These are phyloP conservation scores for Bubo scandiacus DNA, from an alignment of 2,113 vertebrate genomes.

Conservation along the genomic window DNA sequence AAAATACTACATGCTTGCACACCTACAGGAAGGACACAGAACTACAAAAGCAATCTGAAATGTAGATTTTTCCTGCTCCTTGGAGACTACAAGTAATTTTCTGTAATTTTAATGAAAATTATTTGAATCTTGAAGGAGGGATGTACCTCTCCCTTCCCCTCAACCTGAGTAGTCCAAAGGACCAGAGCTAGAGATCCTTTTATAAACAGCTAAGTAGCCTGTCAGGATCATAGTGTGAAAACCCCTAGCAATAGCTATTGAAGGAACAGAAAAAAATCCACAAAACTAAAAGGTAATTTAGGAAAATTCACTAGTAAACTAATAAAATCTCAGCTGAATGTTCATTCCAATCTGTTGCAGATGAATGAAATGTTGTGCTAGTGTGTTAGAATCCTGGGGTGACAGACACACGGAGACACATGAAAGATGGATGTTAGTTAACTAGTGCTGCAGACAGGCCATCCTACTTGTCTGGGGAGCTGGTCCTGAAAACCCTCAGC, in stretches of 20 bases:
- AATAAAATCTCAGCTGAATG: not conserved
- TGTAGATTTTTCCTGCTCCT: not conserved
- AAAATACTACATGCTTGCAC: not conserved
- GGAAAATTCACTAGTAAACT: not conserved
- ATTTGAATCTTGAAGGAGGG: not conserved
- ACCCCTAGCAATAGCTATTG: not conserved
- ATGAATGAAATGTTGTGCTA: not conserved
- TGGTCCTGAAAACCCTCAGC: not conserved
- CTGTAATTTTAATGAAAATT: not conserved
- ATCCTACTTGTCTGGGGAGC: not conserved
- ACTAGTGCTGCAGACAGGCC: not conserved
- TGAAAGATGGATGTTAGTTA: not conserved
- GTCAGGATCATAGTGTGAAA: not conserved
- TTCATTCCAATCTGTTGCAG: not conserved
- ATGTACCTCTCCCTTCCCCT: not conserved
- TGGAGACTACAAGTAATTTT: not conserved
- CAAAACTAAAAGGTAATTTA: not conserved
- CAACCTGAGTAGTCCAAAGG: not conserved
- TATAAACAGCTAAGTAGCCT: not conserved
- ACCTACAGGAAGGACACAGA: conserved; percentile 6
- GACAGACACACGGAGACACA: not conserved
- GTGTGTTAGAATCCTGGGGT: not conserved
- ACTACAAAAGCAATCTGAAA: not conserved
- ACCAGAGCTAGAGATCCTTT: not conserved
- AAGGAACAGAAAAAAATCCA: not conserved